Evolutionary conservation across 1,140 invertebrate species (phyloP), one percentile per base, ranked within the genome.

Genomic region (Rhopalosiphum maidis): DNA sequence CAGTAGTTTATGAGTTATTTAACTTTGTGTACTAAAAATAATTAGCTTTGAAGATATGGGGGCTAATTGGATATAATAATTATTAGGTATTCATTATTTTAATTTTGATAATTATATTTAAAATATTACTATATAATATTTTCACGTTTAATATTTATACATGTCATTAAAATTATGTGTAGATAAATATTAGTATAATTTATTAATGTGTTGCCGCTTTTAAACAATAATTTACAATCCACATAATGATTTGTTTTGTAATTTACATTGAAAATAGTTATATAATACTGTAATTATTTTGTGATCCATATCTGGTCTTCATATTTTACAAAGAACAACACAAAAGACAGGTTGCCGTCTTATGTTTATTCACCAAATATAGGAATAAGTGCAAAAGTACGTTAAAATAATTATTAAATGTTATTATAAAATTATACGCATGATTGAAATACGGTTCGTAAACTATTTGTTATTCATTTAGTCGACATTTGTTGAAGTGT

Each of bases 391-490:
- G 7, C 22, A 83, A 37, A 83, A 23, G 77, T 82, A 18, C n/a
- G 35, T 82, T 82, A 82, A 35, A 35, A 82, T 82, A 93, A 90
- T 43, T 55, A 25, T 15, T 7, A 93, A 93, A 93, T 37, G 1
- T 83, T 22, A 22, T 68, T 68, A 83, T 83, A 83, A 83, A 37
- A 77, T 77, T 77, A 77, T 77, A n/a, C 30, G 60, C 30, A n/a
- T 77, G 22, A 41, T 41, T 41, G 37, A 85, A 30, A 41, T 41
- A 85, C 37, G 41, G 3, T 43, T 85, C 22, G 83, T 85, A 43
- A 85, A 85, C 8, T 85, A 54, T 54, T 54, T 89, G 51, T 35
- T 89, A 54, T 41, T 37, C 88, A 15, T 55, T 55, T 37, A 55
- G 48, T 89, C 37, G 25, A 89, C 25, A 89, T 37, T 37, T 51